These are phyloP conservation scores for Numenius phaeopus DNA, from an alignment of 2,797 vertebrate genomes.

Conservation along the genomic window DNA sequence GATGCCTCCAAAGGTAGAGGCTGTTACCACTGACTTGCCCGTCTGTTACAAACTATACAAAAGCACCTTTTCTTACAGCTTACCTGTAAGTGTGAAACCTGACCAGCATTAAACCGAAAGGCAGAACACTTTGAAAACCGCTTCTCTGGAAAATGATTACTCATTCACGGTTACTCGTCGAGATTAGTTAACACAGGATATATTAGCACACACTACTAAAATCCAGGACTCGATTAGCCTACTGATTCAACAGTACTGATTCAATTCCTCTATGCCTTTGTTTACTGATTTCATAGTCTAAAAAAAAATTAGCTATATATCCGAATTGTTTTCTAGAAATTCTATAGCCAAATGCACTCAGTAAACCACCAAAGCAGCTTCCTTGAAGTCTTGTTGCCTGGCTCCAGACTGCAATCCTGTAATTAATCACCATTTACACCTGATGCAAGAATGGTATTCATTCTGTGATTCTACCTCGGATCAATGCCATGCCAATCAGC, in stretches of 20 bases:
- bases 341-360: not conserved
- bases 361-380: not conserved
- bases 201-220: not conserved
- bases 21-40: not conserved
- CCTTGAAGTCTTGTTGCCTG: not conserved
- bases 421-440: not conserved
- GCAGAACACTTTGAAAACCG: not conserved
- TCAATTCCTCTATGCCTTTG: not conserved
- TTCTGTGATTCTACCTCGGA: not conserved
- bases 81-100: not conserved
- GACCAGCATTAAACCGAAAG: not conserved
- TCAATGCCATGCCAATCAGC: not conserved
- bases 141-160: not conserved
- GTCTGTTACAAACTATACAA: not conserved
- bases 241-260: not conserved
- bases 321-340: fast-evolving
- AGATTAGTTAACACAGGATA: not conserved
- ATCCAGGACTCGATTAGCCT: not conserved
- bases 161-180: not conserved
- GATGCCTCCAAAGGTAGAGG: not conserved
- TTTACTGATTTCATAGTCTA: not conserved
- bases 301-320: not conserved
- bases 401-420: not conserved
- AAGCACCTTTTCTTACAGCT: not conserved
- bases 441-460: not conserved